Evolutionary conservation across 2,113 vertebrate genomes (phyloP).

Genomic region (Sturnus vulgaris): DNA sequence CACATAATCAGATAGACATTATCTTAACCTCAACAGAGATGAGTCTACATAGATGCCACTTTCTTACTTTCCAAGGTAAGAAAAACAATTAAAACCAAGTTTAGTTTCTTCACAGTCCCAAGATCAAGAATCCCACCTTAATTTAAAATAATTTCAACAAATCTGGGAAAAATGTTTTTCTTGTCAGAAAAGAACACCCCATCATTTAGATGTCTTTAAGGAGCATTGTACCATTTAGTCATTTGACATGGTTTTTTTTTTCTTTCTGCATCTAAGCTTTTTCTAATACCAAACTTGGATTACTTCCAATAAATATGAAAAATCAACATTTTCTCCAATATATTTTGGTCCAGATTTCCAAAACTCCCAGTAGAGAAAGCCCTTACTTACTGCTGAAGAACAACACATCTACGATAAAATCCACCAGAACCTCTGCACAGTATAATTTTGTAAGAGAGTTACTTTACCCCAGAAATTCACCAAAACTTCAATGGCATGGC

Average conservation of each 20-base stretch:
- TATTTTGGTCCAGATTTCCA: background rate
- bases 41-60: background rate
- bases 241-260: background rate
- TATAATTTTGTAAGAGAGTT: background rate
- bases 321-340: background rate
- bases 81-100: background rate
- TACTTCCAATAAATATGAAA: background rate
- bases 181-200: background rate
- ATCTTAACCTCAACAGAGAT: background rate
- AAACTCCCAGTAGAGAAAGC: background rate
- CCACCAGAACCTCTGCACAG: background rate
- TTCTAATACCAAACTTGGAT: background rate
- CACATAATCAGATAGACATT: background rate
- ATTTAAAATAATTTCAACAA: background rate
- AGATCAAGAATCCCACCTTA: background rate
- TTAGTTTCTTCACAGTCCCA: background rate
- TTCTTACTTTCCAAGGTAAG: background rate
- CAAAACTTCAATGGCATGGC: background rate
- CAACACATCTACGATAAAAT: background rate
- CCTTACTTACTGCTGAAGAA: background rate
- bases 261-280: background rate
- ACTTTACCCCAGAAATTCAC: background rate
- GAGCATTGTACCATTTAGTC: background rate
- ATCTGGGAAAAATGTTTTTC: background rate
- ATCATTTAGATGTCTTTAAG: background rate